These are phyloP conservation scores for Channallabes apus DNA, from an alignment of 2,797 vertebrate species.

Conservation along the genomic window DNA sequence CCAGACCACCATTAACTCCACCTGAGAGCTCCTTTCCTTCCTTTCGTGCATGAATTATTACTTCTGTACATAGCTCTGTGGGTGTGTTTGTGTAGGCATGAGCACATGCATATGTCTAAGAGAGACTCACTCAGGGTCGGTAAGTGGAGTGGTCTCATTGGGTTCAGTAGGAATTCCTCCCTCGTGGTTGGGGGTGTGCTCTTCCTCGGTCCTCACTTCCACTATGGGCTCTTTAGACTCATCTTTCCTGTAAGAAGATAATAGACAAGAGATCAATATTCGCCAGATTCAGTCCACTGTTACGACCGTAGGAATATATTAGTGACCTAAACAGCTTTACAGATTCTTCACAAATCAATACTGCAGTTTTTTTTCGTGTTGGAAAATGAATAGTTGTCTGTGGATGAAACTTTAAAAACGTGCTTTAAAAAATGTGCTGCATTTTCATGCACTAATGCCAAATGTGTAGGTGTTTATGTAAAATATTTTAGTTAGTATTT, in stretches of 20 bases:
- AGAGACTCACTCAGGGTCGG: constrained; percentile 91
- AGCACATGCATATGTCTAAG: not conserved
- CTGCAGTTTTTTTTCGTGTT: not conserved
- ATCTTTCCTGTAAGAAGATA: constrained; percentile 82
- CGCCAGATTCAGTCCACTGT: not conserved
- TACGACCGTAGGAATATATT: not conserved
- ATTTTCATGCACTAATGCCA: not conserved
- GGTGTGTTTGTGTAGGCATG: not conserved
- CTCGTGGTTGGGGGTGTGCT: constrained; percentile 87
- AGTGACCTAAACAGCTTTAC: not conserved
- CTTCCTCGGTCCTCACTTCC: constrained; percentile 94
- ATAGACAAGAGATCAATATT: not conserved
- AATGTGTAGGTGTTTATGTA: not conserved
- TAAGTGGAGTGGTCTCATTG: constrained; percentile 96
- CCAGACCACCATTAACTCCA: constrained; percentile 14
- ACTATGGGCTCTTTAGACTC: constrained; percentile 99
- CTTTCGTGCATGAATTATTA: not conserved
- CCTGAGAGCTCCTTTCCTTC: constrained; percentile 11
- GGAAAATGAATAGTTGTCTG: not conserved
- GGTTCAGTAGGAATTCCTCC: constrained; percentile 89
- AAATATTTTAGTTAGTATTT: not conserved
- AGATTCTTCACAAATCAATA: not conserved
- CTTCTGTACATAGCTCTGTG: not conserved
- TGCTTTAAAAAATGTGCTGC: not conserved
- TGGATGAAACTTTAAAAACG: not conserved